A percentile compares a stretch with the other conserved stretches of the same genome.
Conservation (phyloP, 2,797 vertebrate species). For the Spatula versicolor region DNA sequence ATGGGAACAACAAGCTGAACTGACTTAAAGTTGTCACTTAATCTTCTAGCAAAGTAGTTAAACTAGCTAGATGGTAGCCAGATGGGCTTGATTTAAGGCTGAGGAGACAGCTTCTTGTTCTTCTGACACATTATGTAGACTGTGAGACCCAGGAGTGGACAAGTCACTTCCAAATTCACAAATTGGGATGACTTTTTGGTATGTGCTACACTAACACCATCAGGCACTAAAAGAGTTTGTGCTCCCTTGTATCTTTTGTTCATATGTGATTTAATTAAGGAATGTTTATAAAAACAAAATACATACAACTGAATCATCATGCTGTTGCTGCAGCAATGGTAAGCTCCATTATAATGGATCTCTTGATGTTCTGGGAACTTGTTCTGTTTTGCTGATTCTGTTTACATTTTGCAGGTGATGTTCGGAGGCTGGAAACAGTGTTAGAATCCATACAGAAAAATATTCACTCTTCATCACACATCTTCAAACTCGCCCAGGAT, state of each 20-base stretch:
- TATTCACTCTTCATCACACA: constrained; percentile 95
- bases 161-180: background rate
- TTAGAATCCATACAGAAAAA: constrained; percentile 99
- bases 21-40: background rate
- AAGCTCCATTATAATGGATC: background rate
- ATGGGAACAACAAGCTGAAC: background rate
- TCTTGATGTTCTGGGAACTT: background rate
- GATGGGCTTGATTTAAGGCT: background rate
- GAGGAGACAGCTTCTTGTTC: background rate
- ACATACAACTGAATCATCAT: background rate
- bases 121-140: background rate
- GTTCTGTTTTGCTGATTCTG: background rate
- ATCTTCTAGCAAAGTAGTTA: background rate
- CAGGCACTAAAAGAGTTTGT: background rate
- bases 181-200: background rate
- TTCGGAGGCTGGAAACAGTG: constrained; percentile 91
- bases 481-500: constrained; percentile 98
- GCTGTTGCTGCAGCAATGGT: background rate
- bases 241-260: background rate
- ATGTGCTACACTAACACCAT: background rate
- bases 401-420: constrained; percentile 85
- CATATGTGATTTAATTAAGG: background rate
- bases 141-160: background rate
- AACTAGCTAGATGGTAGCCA: background rate
- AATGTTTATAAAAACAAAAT: background rate